Conservation (phyloP, 2,888 invertebrate species). For the Lapara coniferarum region DNA sequence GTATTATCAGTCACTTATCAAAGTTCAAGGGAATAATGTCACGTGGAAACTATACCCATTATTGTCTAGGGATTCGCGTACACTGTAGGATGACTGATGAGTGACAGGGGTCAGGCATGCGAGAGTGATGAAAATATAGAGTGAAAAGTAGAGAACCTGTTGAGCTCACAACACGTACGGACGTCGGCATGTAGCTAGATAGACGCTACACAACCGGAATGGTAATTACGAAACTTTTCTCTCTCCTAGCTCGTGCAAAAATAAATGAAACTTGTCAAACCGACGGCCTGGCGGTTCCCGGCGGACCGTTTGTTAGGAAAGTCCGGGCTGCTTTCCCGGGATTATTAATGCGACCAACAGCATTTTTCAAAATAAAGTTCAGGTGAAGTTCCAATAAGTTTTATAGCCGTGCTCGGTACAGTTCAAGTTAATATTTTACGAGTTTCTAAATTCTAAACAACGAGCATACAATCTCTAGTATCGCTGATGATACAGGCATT, state of each 20-base stretch:
- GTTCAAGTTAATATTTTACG: neutral
- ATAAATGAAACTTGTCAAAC: constrained; percentile 50
- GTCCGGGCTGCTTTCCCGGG: constrained; percentile 25
- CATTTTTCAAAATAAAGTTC: constrained; percentile 16
- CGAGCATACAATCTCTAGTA: too few species aligned
- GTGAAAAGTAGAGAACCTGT: constrained; percentile 52
- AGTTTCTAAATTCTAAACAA: neutral
- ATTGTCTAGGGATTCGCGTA: constrained; percentile 24
- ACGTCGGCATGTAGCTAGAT: constrained; percentile 15
- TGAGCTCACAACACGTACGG: constrained; percentile 36
- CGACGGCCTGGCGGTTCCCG: constrained; percentile 28
- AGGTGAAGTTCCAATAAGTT: constrained; percentile 13
- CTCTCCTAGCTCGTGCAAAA: constrained; percentile 43
- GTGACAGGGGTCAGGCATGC: constrained; percentile 31
- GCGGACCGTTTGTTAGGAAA: constrained; percentile 38
- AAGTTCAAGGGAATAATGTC: constrained; percentile 22
- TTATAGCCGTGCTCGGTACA: neutral
- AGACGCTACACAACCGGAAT: constrained; percentile 41
- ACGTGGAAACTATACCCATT: constrained; percentile 34
- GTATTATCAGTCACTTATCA: too few species aligned
- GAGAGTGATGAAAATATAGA: constrained; percentile 46
- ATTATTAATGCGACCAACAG: constrained; percentile 21
- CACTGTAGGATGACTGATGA: constrained; percentile 35
- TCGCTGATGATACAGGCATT: neutral
- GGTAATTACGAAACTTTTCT: constrained; percentile 56